Conservation (phyloP, 2,113 vertebrate genomes). For the Urocitellus parryii region DNA sequence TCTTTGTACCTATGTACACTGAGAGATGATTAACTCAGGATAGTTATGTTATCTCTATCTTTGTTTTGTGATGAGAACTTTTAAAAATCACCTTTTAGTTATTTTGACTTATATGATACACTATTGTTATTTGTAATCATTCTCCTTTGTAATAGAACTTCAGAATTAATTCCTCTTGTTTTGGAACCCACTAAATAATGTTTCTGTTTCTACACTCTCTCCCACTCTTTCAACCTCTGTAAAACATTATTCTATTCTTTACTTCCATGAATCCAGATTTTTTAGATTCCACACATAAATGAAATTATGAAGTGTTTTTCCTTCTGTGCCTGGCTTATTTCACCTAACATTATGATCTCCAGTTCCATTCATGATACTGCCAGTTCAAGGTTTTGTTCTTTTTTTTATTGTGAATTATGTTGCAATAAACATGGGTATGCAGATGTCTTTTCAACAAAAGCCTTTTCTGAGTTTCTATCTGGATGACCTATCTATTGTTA, state of each 20-base stretch:
- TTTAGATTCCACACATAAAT: neutral
- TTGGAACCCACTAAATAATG: neutral
- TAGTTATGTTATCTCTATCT: too few relatives aligned
- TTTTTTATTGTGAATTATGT: too few relatives aligned
- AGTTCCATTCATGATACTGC: neutral
- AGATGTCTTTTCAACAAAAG: neutral
- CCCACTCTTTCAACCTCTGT: neutral
- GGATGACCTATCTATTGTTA: too few relatives aligned
- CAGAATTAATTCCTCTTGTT: neutral
- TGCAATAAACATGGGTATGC: neutral
- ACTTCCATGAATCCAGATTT: neutral
- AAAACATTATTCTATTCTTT: neutral
- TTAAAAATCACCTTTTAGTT: neutral
- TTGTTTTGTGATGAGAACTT: neutral
- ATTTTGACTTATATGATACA: too few relatives aligned
- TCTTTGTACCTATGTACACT: neutral
- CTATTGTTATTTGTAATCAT: neutral
- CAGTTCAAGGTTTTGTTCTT: too few relatives aligned
- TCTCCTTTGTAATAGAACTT: neutral
- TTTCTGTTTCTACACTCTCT: neutral
- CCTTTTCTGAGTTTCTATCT: neutral
- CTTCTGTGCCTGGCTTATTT: neutral
- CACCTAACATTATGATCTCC: neutral
- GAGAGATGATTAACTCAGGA: neutral
- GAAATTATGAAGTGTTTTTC: neutral